Percentiles rank a stretch among this genome's conserved stretches.
These are phyloP conservation scores for Drosophila paramelanica DNA, from an alignment of 2,888 invertebrate species.

Conservation along the genomic window DNA sequence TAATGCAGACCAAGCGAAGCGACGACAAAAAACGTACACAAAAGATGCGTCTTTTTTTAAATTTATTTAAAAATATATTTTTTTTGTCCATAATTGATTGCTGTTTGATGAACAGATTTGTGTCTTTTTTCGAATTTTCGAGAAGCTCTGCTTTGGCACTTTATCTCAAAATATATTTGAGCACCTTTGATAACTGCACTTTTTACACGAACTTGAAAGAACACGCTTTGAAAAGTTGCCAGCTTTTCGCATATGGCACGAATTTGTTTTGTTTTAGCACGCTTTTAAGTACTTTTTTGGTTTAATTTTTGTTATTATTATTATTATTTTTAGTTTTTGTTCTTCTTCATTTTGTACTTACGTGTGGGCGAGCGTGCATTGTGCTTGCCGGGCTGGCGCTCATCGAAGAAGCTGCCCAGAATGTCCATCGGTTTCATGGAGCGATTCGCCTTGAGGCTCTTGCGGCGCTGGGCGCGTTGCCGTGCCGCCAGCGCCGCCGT, in stretches of 20 bases:
- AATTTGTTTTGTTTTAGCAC: too few species aligned
- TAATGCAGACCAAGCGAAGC: constrained; percentile 48
- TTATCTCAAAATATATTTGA: constrained; percentile 15
- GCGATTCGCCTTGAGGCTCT: constrained; percentile 84
- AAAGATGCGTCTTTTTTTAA: constrained; percentile 25
- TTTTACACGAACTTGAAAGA: too few species aligned
- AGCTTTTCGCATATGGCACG: too few species aligned
- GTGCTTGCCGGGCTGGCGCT: constrained; percentile 82
- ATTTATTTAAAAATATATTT: not conserved
- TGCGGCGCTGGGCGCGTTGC: constrained; percentile 65
- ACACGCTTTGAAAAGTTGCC: too few species aligned
- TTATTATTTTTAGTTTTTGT: too few species aligned
- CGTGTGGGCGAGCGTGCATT: constrained; percentile 85
- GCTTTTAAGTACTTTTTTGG: too few species aligned
- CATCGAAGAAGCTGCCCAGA: constrained; percentile 85
- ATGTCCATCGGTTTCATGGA: constrained; percentile 84
- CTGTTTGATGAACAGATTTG: constrained; percentile 32
- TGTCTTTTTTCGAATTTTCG: constrained; percentile 43
- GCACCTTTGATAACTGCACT: constrained; percentile 1
- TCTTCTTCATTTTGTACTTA: constrained; percentile 79
- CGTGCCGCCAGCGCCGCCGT: constrained; percentile 43
- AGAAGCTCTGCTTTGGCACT: constrained; percentile 39
- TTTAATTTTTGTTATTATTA: not conserved
- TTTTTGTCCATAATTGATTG: constrained; percentile 19
- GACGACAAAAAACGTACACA: constrained; percentile 22